A percentile compares a stretch with the other conserved stretches of the same genome.
Conservation (phyloP, 1,140 invertebrate species). For the Gerris buenoi region DNA sequence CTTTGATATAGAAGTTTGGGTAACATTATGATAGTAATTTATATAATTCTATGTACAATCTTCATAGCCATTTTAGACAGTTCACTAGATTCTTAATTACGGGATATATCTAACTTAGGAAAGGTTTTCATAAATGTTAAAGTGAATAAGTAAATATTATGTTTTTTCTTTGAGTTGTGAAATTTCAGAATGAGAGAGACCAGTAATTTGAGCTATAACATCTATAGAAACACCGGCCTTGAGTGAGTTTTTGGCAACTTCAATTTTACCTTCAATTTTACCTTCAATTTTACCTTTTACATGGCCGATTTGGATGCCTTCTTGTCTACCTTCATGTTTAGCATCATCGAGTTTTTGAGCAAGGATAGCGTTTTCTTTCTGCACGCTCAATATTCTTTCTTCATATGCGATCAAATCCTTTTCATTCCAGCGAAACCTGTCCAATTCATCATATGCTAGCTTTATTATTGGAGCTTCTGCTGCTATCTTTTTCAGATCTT, state of each 20-base stretch:
- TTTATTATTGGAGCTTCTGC: background rate
- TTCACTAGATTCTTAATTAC: background rate
- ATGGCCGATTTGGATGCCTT: background rate
- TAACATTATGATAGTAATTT: no score
- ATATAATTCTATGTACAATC: no score
- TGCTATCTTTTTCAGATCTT: background rate
- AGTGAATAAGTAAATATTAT: no score
- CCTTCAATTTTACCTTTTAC: background rate
- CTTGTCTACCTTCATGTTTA: background rate
- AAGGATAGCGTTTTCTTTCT: background rate
- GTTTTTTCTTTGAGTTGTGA: no score
- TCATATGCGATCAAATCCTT: background rate
- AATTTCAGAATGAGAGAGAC: background rate
- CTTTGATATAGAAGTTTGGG: no score
- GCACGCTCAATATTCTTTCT: background rate
- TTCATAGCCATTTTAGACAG: slow-evolving; percentile 1
- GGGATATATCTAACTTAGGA: background rate
- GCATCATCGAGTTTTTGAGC: background rate
- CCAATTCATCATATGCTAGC: background rate
- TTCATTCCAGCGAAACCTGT: background rate
- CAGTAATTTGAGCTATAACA: background rate
- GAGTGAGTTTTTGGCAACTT: background rate
- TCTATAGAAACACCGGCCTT: background rate
- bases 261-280: background rate
- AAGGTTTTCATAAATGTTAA: no score